Percentiles rank a stretch among this genome's conserved stretches.
Conservation (phyloP, 2,797 vertebrate species). For the Labeo calbasu region DNA sequence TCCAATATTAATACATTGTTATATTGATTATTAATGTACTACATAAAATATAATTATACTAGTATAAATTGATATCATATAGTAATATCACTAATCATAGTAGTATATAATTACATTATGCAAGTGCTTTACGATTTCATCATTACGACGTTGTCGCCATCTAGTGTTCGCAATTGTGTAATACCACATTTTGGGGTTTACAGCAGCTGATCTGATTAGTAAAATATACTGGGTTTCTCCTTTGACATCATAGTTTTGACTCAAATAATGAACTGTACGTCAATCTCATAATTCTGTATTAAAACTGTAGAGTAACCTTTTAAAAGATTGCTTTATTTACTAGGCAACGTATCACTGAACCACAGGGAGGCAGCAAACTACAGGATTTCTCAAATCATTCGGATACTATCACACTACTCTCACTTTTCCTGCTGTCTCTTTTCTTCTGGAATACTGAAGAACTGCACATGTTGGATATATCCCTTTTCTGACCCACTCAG, state of each 20-base stretch:
- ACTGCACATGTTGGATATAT: not conserved
- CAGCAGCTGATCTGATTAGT: not conserved
- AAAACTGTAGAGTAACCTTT: not conserved
- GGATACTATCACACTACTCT: not conserved
- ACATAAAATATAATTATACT: not conserved
- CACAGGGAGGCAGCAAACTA: conserved; percentile 38
- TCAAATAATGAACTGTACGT: not conserved
- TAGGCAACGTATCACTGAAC: not conserved
- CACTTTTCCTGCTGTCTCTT: not conserved
- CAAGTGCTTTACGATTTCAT: not conserved
- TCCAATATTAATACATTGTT: not conserved
- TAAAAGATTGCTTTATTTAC: not conserved
- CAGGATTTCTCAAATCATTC: not conserved
- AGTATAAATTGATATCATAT: not conserved
- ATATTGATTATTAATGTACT: not conserved
- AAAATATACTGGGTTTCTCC: not conserved
- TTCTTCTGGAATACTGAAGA: no score
- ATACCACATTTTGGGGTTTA: not conserved
- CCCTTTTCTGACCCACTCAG: not conserved
- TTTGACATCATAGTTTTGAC: not conserved
- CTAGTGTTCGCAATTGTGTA: conserved; percentile 17
- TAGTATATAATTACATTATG: not conserved
- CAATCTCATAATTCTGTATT: not conserved
- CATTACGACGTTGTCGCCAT: conserved; percentile 25
- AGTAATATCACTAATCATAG: not conserved